phyloP scores from a whole-genome alignment of 2,113 vertebrate species.

The Rhinoptilus africanus region DNA sequence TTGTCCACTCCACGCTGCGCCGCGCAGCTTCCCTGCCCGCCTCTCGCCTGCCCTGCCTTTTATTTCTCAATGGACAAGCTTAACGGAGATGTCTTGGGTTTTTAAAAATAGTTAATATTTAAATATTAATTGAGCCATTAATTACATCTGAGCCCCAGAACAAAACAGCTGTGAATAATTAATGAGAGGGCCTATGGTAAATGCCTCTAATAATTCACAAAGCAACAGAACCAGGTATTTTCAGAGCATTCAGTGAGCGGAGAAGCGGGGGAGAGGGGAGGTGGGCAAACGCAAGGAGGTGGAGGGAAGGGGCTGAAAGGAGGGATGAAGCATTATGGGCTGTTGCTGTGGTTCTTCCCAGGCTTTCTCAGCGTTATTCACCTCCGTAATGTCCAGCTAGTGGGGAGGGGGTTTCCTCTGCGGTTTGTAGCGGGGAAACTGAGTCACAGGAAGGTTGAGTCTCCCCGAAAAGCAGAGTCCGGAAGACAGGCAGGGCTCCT shows the following conservation, averaged over 20 bases:
- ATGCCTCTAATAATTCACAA: slow-evolving; percentile 72
- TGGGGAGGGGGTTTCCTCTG: background rate
- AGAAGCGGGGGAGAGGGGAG: background rate
- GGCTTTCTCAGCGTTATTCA: background rate
- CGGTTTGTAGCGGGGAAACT: background rate
- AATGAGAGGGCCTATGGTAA: slow-evolving; percentile 69
- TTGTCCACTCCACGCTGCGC: rapidly evolving
- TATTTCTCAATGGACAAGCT: slow-evolving; percentile 60
- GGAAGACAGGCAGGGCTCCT: background rate
- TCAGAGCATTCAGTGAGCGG: background rate
- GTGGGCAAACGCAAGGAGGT: background rate
- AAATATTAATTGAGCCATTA: slow-evolving; percentile 77
- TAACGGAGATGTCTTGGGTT: slow-evolving; percentile 62
- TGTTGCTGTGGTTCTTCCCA: background rate
- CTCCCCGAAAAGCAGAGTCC: background rate
- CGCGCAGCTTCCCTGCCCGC: background rate
- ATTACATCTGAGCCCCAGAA: slow-evolving; percentile 74
- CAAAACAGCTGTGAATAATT: slow-evolving; percentile 73
- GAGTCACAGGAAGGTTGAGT: background rate
- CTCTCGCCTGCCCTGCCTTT: background rate
- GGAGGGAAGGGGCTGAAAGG: background rate
- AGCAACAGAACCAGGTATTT: slow-evolving; percentile 54
- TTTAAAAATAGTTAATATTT: slow-evolving; percentile 76
- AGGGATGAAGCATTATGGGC: background rate
- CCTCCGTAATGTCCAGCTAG: background rate